Evolutionary conservation across 2,888 invertebrate species (phyloP), one percentile per base, ranked within the genome.

Genomic region (Nemoura dubitans): DNA sequence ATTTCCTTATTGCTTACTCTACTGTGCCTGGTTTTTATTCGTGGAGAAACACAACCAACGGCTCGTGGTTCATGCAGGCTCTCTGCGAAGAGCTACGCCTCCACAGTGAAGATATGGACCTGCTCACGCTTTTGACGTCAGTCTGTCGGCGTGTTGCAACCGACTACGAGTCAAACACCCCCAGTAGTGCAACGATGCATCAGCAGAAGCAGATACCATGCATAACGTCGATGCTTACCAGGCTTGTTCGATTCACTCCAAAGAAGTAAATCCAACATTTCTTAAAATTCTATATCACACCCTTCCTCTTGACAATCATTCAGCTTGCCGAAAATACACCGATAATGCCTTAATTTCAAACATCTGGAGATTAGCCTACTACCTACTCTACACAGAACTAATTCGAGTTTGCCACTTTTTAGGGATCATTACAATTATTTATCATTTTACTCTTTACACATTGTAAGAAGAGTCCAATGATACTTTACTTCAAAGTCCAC

Each of bases 31-130:
- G 98, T 86, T 98, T 95, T 91, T 98, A 95, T 92, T 98, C 98
- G 0, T 98, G 98, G 98, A 94, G 98, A 86, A 98, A 98, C 90
- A 97, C 97, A 42, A 96, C 96, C 30, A 95, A 96, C 88, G 98
- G 98, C 0, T 98, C 98, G 0, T 99, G 98, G 98, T 99, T 98
- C 90, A 96, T 99, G 92, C 98, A 98, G 92, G 96, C 98, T 0
- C 92, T 99, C 36, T 97, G 97, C 90, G 94, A 95, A 59, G 97
- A 98, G 90, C 91, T 98, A 84, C 94, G 95, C 87, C 94, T 94
- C 88, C 94, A 95, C 90, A 96, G 95, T 10, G 93, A 93, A 89
- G 94, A 95, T 76, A 93, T 95, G 90, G 98, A 99, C 90, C 93
- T 99, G 36, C 91, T 98, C 84, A 96, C 97, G 16, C 93, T 99